Percentiles rank a stretch among this genome's conserved stretches.
Conservation (phyloP, 1,140 invertebrate genomes). For the Aphis gossypii region DNA sequence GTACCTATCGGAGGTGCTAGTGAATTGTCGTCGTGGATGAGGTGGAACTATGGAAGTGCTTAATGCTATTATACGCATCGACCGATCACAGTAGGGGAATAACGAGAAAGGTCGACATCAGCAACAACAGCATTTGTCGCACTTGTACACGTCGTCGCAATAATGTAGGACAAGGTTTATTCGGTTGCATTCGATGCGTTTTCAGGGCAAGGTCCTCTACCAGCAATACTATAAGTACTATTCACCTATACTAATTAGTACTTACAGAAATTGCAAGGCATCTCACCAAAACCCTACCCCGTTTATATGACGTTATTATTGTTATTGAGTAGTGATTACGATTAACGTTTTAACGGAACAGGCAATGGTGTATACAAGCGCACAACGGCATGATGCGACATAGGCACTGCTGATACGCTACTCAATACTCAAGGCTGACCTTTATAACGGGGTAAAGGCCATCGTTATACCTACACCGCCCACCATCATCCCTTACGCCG, state of each 20-base stretch:
- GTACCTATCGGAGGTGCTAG: background rate
- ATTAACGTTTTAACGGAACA: background rate
- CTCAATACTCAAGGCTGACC: background rate
- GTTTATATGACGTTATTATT: background rate
- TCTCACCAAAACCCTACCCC: background rate
- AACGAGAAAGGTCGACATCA: background rate
- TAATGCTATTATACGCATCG: background rate
- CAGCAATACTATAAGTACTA: background rate
- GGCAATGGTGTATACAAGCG: background rate
- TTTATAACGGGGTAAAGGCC: background rate
- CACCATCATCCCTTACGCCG: background rate
- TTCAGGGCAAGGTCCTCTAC: slow-evolving; percentile 34
- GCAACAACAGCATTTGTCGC: background rate
- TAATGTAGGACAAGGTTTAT: slow-evolving; percentile 33
- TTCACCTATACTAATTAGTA: background rate
- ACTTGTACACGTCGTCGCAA: background rate
- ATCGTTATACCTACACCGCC: background rate
- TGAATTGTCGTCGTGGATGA: background rate
- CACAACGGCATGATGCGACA: background rate
- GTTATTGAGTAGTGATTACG: background rate
- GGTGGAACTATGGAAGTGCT: background rate
- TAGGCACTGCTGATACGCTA: background rate
- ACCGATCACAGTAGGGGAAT: background rate
- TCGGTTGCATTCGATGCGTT: slow-evolving; percentile 30
- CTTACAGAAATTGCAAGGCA: background rate